These are phyloP conservation scores for Lottia gigantea DNA, from an alignment of 2,888 invertebrate genomes.

Conservation along the genomic window DNA sequence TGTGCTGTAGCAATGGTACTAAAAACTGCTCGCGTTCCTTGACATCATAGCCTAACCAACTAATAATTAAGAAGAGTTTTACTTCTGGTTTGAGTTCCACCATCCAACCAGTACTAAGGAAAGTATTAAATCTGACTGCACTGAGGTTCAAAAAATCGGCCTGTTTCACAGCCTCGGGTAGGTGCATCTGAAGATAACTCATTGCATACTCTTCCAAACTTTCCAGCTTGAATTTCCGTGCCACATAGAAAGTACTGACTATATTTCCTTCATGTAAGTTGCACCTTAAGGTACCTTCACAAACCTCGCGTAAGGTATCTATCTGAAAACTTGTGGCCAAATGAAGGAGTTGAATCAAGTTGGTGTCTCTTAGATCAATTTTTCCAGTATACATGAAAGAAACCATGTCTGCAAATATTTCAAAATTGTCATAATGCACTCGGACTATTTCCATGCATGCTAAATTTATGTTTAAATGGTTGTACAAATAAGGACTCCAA, in stretches of 20 bases:
- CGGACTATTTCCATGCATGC: constrained; percentile 17
- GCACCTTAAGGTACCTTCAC: constrained; percentile 76
- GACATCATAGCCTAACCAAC: constrained; percentile 59
- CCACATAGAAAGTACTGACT: constrained; percentile 74
- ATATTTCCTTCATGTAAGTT: constrained; percentile 76
- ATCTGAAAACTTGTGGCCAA: constrained; percentile 76
- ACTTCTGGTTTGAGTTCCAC: constrained; percentile 51
- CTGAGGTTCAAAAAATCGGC: constrained; percentile 49
- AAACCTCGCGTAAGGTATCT: constrained; percentile 73
- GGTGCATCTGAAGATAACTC: constrained; percentile 70
- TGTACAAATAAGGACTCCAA: constrained; percentile 76
- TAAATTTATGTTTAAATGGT: constrained; percentile 70
- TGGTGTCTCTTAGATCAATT: constrained; percentile 73
- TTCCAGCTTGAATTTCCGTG: constrained; percentile 74
- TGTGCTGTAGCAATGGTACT: constrained; percentile 70
- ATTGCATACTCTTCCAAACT: constrained; percentile 73
- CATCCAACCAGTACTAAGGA: constrained; percentile 52
- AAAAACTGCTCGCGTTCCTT: constrained; percentile 72
- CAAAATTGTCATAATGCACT: constrained; percentile 69
- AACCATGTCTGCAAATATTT: constrained; percentile 73
- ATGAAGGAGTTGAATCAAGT: constrained; percentile 75
- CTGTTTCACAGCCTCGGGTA: constrained; percentile 55
- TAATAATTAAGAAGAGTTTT: constrained; percentile 50
- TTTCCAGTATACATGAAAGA: constrained; percentile 78
- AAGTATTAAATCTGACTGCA: constrained; percentile 47